Base-by-base conservation (phyloP, 2,888 invertebrate genomes). In the Aproaerema taeniolella region DNA sequence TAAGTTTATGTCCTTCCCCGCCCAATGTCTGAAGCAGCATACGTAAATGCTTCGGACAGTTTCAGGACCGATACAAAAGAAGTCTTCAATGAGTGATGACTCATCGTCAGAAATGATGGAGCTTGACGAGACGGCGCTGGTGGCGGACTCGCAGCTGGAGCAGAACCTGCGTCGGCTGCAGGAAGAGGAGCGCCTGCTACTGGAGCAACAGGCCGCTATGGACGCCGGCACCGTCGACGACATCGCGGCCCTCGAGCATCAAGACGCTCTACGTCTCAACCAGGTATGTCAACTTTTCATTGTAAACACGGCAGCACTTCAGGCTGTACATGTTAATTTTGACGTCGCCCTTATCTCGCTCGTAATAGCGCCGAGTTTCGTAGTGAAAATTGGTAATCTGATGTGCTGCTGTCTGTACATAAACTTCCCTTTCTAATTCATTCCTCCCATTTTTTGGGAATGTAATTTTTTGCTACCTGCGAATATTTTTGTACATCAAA, bases 51-150 rank as follows among this genome's bases (percentile, higher is more conserved):
- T 9, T 9, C 8, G n/a, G n/a, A 26, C 56, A 85, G 83, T 81
- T 81, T 67, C 89, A 93, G 95, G 95, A 81, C 94, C 95, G 87
- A 93, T 95, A 76, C 90, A 92, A 89, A 95, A 95, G 90, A 95
- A 95, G 82, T 95, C 96, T 54, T 90, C 95, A 65, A 92, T 95
- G 79, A 95, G 95, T 83, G 93, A 93, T 57, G 82, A 80, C 46
- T 93, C 93, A 45, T 93, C 95, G 58, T 96, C 96, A 59, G 96
- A 97, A 76, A 93, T 94, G 83, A 94, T 95, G 91, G 97, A 97
- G 82, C 89, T 96, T 75, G 96, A 96, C 67, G 96, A 97, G 82
- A 93, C 93, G 61, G 92, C 94, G 60, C 78, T 93, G 70, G 83
- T 92, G 59, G 88, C 90, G 1, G 83, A 83, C 29, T 63, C 76